Evolutionary conservation across 2,888 invertebrate genomes (phyloP).

Genomic region (Glaucopsyche alexis): DNA sequence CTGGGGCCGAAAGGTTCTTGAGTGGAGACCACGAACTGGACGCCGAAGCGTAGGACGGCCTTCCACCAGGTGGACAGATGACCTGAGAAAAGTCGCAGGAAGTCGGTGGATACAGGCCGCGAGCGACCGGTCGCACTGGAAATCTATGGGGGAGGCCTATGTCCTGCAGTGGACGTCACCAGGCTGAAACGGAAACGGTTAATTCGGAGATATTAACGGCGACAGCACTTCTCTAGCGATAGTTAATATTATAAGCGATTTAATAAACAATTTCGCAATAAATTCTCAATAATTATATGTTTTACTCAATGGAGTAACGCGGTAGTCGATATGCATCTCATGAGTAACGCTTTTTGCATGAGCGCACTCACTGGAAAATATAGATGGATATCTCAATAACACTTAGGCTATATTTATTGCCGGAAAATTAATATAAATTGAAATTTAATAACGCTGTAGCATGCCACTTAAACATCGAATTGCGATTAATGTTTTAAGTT

Average conservation of each 20-base stretch:
- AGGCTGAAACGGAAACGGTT: no score
- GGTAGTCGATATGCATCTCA: conserved; percentile 10
- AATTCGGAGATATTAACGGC: no score
- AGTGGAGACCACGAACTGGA: no score
- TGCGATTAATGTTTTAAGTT: neutral
- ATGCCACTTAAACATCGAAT: conserved; percentile 9
- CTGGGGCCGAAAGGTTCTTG: no score
- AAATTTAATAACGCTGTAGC: neutral
- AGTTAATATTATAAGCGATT: neutral
- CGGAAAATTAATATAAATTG: conserved; percentile 24
- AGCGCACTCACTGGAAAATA: conserved; percentile 34
- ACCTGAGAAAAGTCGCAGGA: no score
- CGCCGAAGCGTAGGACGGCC: no score
- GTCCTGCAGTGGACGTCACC: no score
- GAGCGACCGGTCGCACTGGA: no score
- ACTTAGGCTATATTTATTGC: conserved; percentile 1
- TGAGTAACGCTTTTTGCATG: conserved; percentile 15
- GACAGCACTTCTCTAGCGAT: no score
- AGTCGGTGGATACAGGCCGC: no score
- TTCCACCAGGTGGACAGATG: no score
- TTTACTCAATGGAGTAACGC: conserved; percentile 20
- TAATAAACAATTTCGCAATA: neutral
- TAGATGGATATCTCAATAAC: conserved; percentile 19
- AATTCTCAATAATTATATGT: conserved; percentile 14
- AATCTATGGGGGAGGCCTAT: no score